These are phyloP conservation scores for Cephus sareptanus DNA, from an alignment of 2,888 invertebrate species.

Conservation along the genomic window DNA sequence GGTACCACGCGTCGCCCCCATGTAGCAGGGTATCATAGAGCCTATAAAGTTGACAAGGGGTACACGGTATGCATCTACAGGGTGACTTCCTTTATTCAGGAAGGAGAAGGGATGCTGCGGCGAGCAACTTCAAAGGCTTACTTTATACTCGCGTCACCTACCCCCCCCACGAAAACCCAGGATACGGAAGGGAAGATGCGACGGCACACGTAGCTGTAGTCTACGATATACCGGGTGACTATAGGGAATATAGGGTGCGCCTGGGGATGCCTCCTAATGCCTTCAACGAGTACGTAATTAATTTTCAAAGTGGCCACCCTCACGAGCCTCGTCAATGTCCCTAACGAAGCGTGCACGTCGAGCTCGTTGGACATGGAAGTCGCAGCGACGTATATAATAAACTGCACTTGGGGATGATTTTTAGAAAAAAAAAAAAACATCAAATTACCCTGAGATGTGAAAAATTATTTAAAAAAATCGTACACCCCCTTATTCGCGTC, in stretches of 20 bases:
- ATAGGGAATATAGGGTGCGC: neutral
- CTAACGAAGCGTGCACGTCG: neutral
- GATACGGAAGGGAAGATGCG: neutral
- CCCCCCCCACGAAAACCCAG: neutral
- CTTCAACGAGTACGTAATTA: conserved; percentile 22
- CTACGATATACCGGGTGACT: neutral
- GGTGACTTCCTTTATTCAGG: neutral
- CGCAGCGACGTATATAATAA: neutral
- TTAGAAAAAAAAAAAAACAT: neutral
- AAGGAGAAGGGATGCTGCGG: neutral
- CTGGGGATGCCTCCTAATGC: conserved; percentile 12
- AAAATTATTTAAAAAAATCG: no score
- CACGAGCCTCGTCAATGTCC: conserved; percentile 10
- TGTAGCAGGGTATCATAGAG: neutral
- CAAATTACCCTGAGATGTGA: neutral
- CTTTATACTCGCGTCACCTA: neutral
- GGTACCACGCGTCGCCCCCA: neutral
- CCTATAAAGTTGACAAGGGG: neutral
- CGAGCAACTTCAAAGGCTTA: conserved; percentile 3
- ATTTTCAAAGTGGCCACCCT: conserved; percentile 21
- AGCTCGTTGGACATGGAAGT: neutral
- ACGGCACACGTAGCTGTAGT: neutral
- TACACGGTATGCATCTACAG: neutral
- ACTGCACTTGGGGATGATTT: neutral
- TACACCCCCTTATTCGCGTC: neutral